Base-by-base conservation (phyloP, 2,797 vertebrate genomes). In the Pantherophis vulpinus region DNA sequence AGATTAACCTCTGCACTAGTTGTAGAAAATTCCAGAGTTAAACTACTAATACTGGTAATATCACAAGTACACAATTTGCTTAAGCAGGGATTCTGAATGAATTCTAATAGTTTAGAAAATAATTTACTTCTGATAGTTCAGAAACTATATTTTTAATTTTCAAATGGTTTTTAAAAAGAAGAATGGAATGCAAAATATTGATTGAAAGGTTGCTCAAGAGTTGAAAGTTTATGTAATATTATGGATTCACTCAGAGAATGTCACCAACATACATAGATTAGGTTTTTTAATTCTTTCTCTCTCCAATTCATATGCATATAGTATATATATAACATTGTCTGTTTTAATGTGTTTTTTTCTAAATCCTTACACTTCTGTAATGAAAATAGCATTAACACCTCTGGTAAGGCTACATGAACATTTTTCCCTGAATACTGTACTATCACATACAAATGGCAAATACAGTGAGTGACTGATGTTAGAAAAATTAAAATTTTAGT, bases 11-110 rank as follows among this genome's bases (percentile, higher is more conserved):
- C 93, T 79, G 89, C 59, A 47, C 87, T 91, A 94, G 94, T 94
- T 96, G 95, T 92, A 93, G 94, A 96, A 96, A 96, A 94, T 94
- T 94, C 91, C 88, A 93, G 90, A 94, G 94, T 47, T 92, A 95
- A 93, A 96, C 94, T 63, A 93, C 66, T 94, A 93, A 93, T 20
- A 91, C 66, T 86, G 60, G 74, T 93, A 95, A 93, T n/a, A 93
- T 87, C 90, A 93, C 92, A 91, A 92, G 94, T 0, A 37, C 92
- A 95, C 93, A 94, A 94, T 96, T 95, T 94, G 95, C 55, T 92
- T 92, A 96, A 95, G 51, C 29, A 91, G 58, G 86, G n/a, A 13
- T 88, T 94, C 95, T 94, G 66, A 88, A 95, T 95, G 90, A 56
- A 25, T 91, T 8, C 0, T 66, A 90, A 92, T 87, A 60, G 14